Evolutionary conservation across 2,888 invertebrate species (phyloP).

Genomic region (Luffia ferchaultella): DNA sequence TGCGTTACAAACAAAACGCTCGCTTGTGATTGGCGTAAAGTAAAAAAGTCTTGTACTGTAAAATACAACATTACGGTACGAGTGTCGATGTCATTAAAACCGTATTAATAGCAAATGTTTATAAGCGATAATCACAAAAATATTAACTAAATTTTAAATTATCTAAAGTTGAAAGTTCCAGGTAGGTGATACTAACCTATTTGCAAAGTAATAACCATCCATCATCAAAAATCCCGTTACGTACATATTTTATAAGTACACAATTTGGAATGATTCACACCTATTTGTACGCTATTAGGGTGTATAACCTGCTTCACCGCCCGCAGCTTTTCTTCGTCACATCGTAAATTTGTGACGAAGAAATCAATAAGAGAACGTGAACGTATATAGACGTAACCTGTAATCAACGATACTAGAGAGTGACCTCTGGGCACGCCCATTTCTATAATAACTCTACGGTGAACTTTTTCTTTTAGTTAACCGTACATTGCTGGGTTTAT

Average conservation of each 20-base stretch:
- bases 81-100: no score
- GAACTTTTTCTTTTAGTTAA: background rate
- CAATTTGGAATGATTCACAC: background rate
- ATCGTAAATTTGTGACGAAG: conserved; percentile 32
- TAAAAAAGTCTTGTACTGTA: no score
- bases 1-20: no score
- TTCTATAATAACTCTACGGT: background rate
- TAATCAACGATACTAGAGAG: background rate
- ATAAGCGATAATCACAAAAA: no score
- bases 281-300: background rate
- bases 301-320: conserved; percentile 10
- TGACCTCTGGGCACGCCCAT: background rate
- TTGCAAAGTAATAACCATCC: no score
- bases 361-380: conserved; percentile 38
- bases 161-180: background rate
- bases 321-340: conserved; percentile 25
- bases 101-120: no score
- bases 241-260: background rate
- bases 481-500: background rate
- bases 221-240: background rate
- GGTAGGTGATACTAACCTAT: no score
- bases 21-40: no score
- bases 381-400: conserved; percentile 11
- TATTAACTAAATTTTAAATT: no score
- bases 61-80: no score